These are phyloP conservation scores for Lepidurus packardi DNA, from an alignment of 1,140 invertebrate species.

Conservation along the genomic window DNA sequence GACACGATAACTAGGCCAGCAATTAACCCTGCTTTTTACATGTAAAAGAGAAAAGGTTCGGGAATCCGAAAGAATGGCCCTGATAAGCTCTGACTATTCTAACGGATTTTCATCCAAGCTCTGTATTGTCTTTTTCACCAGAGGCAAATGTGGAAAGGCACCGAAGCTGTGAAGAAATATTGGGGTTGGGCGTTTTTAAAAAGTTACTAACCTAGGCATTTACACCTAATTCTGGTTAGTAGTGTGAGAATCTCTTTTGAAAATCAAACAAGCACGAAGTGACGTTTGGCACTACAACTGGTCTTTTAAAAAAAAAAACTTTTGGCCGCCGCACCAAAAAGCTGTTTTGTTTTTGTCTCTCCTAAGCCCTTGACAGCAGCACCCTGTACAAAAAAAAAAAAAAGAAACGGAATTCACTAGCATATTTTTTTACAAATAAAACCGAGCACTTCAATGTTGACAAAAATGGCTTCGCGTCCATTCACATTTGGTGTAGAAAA, in stretches of 20 bases:
- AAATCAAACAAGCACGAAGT: not conserved
- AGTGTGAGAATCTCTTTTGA: not conserved
- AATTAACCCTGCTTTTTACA: not conserved
- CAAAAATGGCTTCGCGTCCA: not conserved
- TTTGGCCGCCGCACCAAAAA: not conserved
- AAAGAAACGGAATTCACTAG: not conserved
- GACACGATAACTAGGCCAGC: not conserved
- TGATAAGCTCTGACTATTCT: not conserved
- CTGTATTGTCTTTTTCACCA: not conserved
- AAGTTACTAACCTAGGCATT: not conserved
- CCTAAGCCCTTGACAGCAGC: slow-evolving; percentile 1
- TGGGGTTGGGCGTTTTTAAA: not conserved
- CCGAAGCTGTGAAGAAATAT: not conserved
- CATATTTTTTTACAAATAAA: not conserved
- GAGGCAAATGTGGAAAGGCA: slow-evolving; percentile 8
- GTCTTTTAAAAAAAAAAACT: not conserved
- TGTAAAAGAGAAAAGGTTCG: not conserved
- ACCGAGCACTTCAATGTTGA: not conserved
- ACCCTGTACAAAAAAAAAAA: not conserved
- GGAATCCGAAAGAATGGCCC: not conserved
- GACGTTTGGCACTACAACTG: not conserved
- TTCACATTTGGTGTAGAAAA: not conserved
- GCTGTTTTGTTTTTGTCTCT: not conserved
- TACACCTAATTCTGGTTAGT: not conserved
- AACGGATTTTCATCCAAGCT: not conserved